Evolutionary conservation across 2,113 vertebrate species (phyloP).

Genomic region (cattle (Bos taurus)): DNA sequence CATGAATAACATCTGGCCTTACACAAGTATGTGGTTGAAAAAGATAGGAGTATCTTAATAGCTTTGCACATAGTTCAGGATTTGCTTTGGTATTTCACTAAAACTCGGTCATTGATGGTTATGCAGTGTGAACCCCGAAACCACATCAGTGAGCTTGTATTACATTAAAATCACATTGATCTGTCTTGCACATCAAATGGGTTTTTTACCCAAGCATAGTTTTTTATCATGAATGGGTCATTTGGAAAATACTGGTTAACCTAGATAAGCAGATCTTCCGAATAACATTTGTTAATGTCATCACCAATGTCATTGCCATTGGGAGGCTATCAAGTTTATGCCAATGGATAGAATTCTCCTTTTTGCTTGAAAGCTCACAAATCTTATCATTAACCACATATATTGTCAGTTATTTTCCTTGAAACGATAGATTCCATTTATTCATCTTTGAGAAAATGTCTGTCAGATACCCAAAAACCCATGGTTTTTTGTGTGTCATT

Average conservation of each 20-base stretch:
- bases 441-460: constrained; percentile 15
- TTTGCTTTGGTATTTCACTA: background rate
- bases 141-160: background rate
- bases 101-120: background rate
- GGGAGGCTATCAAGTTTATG: background rate
- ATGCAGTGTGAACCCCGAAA: background rate
- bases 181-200: background rate
- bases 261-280: background rate
- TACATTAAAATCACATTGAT: background rate
- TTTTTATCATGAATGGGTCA: background rate
- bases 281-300: background rate
- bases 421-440: background rate
- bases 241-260: background rate
- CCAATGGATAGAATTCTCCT: background rate
- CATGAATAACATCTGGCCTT: background rate
- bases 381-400: background rate
- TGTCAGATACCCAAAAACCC: background rate
- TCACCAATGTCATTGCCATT: background rate
- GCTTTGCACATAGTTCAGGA: background rate
- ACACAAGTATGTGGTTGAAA: background rate
- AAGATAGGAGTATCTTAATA: background rate
- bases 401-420: background rate
- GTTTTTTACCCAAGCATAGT: background rate
- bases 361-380: background rate
- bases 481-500: background rate